These are phyloP conservation scores for Anthonomus grandis DNA, from an alignment of 1,140 invertebrate genomes.

Conservation along the genomic window DNA sequence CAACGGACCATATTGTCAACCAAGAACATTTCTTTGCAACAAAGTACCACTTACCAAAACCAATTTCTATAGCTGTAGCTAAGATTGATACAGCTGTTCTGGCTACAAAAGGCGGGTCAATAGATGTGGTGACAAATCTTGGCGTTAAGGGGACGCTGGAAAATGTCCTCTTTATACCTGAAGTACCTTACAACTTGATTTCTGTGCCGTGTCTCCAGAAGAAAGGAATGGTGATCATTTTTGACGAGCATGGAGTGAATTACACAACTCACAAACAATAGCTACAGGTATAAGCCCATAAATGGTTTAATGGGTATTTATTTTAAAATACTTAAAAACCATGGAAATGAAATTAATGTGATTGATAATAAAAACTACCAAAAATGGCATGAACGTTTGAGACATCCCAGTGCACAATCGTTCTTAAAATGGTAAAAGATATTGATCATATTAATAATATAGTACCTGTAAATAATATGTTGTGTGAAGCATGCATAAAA, in stretches of 20 bases:
- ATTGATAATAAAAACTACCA: no score
- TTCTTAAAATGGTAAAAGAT: no score
- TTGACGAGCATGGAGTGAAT: neutral
- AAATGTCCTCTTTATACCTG: neutral
- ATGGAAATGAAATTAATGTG: neutral
- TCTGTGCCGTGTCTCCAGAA: neutral
- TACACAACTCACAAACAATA: neutral
- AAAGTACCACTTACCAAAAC: neutral
- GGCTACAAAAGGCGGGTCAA: conserved; percentile 1
- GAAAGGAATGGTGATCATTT: conserved; percentile 1
- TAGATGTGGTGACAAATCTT: conserved; percentile 5
- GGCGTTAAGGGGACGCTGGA: conserved; percentile 1
- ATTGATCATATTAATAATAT: no score
- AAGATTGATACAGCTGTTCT: neutral
- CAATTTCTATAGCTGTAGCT: neutral
- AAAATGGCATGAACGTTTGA: no score
- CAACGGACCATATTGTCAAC: conserved; percentile 7
- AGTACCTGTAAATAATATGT: no score
- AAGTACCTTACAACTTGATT: conserved; percentile 1
- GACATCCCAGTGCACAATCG: no score
- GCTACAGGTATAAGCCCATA: neutral
- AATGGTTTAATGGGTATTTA: no score
- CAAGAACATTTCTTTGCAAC: neutral
- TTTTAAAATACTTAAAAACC: no score
- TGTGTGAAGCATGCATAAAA: no score